Evolutionary conservation across 2,113 vertebrate species (phyloP).

Genomic region (Onychorhynchus coronatus): DNA sequence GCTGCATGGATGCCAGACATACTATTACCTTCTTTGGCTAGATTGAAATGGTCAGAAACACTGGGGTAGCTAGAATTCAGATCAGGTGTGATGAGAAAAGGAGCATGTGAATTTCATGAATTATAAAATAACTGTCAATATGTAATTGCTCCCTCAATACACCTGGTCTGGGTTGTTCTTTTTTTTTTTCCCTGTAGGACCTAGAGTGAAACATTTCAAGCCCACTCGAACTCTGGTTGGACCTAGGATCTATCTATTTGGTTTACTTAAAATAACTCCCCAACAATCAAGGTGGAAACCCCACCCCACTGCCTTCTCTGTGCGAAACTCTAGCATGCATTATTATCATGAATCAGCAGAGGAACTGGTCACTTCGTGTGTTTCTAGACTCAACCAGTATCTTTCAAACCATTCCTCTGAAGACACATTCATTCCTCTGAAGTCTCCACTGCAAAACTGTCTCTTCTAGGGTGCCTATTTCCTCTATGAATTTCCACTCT

Average conservation of each 20-base stretch:
- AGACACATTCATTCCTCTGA: neutral
- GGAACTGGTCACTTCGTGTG: neutral
- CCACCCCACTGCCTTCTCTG: neutral
- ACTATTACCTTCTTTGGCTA: constrained; percentile 66
- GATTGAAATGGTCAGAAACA: constrained; percentile 32
- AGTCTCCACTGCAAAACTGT: neutral
- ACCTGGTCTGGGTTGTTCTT: rapidly evolving
- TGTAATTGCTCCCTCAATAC: neutral
- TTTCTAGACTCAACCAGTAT: neutral
- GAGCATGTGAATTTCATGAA: neutral
- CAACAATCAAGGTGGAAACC: neutral
- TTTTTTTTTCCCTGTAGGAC: neutral
- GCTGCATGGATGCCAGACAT: constrained; percentile 63
- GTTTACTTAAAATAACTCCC: neutral
- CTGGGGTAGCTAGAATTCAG: neutral
- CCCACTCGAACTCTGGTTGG: neutral
- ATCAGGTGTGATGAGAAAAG: neutral
- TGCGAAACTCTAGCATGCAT: neutral
- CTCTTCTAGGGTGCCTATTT: neutral
- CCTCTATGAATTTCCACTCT: neutral
- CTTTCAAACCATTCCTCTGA: neutral
- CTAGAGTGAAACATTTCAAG: neutral
- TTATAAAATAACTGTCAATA: neutral
- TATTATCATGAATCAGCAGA: neutral
- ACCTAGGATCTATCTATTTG: neutral